phyloP scores from a whole-genome alignment of 2,888 invertebrate species.

The Imbricaverruca yamaguchii region DNA sequence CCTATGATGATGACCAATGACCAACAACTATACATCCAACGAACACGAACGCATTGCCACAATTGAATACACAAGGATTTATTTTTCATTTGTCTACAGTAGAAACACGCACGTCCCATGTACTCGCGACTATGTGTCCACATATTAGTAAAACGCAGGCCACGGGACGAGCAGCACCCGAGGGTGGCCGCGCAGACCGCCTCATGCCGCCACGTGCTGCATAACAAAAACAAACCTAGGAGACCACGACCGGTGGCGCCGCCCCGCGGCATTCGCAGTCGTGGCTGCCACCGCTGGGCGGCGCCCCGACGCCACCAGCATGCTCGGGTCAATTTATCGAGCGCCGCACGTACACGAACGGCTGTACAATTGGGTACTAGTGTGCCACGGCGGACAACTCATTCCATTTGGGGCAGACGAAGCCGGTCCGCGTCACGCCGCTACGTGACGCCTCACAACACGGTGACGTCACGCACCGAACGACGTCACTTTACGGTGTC shows the following conservation, averaged over 20 bases:
- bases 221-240: constrained; percentile 20
- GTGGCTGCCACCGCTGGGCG: neutral
- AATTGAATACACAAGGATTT: constrained; percentile 11
- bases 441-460: no score
- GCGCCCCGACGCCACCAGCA: neutral
- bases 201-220: neutral
- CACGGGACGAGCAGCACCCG: neutral
- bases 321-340: neutral
- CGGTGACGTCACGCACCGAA: no score
- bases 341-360: neutral
- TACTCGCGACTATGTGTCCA: constrained; percentile 12
- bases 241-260: neutral
- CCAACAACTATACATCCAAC: no score
- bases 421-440: no score
- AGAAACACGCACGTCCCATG: constrained; percentile 16
- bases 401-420: no score
- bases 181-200: neutral
- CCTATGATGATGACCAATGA: no score
- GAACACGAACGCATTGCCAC: no score
- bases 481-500: neutral
- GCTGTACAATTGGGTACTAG: neutral
- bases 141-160: constrained; percentile 12
- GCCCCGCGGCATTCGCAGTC: neutral
- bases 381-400: neutral
- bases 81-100: constrained; percentile 20